Evolutionary conservation across 1,140 invertebrate species (phyloP), one percentile per base, ranked within the genome.

Genomic region (Formica selysi): DNA sequence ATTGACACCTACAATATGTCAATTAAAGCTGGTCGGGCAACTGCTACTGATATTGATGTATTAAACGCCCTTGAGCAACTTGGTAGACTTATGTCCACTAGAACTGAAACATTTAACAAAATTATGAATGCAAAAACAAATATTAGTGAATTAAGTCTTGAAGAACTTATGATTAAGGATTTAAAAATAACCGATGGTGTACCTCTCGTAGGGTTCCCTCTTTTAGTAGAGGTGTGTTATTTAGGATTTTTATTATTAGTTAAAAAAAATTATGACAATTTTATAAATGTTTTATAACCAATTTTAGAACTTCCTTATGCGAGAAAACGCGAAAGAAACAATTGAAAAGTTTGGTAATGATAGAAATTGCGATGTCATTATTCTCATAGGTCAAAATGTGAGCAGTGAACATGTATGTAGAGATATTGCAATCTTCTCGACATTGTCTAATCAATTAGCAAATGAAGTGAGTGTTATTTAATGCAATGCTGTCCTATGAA

Each of bases 1-100:
- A 94, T 97, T 73, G 97, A 98, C 88, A 98, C 97, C 1, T 96
- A 96, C 13, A 97, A 97, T 88, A 96, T 97, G 83, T 96, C 96
- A 1, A 90, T 94, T 41, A 93, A 95, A 32, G 97, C 96, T 29
- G 96, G 96, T 76, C 96, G 96, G 85, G 96, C 96, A 8, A 97
- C 96, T 61, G 89, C 94, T 11, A 93, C 96, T 79, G 97, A 98
- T 94, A 80, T 95, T 1, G 94, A 96, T 79, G 94, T 96, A 0
- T 94, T 96, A 8, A 41, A 92, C 29, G 91, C 93, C 26, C 88
- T 97, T 0, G 96, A 97, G 90, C 92, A 92, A 76, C 22, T 81
- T 3, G 90, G 78, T 1, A 19, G 1, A 29, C 68, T 90, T 6
- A 48, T 51, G 10, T 7, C n/a, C 4, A 78, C 90, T 76, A 92